These are phyloP conservation scores for Andrena cerasifolii DNA, from an alignment of 1,140 invertebrate genomes.

Conservation along the genomic window DNA sequence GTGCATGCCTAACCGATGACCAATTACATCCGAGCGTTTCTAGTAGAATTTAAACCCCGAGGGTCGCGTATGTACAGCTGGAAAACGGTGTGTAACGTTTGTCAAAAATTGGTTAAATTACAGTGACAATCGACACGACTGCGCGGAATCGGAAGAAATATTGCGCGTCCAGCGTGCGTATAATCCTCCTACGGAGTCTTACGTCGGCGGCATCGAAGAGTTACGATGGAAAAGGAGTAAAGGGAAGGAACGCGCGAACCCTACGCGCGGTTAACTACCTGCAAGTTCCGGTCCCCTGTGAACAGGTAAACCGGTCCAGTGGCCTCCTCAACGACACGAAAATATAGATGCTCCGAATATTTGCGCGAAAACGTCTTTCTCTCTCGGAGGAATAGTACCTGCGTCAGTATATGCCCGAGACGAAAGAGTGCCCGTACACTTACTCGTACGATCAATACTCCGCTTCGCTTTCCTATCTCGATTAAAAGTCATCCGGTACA, in stretches of 20 bases:
- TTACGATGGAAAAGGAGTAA: constrained; percentile 49
- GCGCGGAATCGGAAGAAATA: constrained; percentile 19
- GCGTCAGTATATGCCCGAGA: too few species aligned
- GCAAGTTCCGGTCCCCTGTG: constrained; percentile 62
- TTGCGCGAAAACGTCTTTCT: constrained; percentile 26
- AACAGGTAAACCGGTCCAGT: constrained; percentile 64
- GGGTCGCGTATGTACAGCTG: not conserved
- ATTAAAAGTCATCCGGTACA: not conserved
- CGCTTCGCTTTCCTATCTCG: not conserved
- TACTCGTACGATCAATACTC: too few species aligned
- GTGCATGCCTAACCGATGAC: not conserved
- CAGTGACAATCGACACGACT: not conserved
- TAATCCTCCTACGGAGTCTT: constrained; percentile 37
- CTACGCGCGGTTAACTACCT: constrained; percentile 59
- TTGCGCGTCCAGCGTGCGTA: not conserved
- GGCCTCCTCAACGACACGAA: constrained; percentile 34
- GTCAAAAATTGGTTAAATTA: constrained; percentile 9
- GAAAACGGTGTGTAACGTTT: not conserved
- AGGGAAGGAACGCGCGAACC: constrained; percentile 47
- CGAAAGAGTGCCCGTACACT: too few species aligned
- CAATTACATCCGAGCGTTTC: not conserved
- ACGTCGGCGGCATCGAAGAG: constrained; percentile 56
- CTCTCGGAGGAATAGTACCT: not conserved
- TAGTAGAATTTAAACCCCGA: not conserved
- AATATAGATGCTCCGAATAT: constrained; percentile 57